Conservation (phyloP, 2,113 vertebrate genomes). For the Jacana jacana region DNA sequence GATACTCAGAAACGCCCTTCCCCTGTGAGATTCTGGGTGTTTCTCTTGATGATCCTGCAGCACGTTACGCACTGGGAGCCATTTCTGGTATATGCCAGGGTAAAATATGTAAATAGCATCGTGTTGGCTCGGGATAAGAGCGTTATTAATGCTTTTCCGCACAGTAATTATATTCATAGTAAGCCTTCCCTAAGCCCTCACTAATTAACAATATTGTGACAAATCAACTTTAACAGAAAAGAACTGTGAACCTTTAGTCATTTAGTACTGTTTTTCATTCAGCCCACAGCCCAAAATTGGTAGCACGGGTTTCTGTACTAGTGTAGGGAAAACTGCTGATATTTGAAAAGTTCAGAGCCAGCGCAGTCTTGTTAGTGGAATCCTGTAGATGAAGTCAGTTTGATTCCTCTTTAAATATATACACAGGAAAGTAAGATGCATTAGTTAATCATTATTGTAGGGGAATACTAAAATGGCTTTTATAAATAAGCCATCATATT, state of each 20-base stretch:
- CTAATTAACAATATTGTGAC: constrained; percentile 70
- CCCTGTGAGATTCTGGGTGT: background rate
- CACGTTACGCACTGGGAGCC: background rate
- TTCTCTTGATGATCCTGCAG: constrained; percentile 29
- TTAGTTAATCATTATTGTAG: constrained; percentile 25
- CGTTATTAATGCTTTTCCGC: constrained; percentile 67
- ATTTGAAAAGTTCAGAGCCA: constrained; percentile 29
- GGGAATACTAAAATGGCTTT: constrained; percentile 39
- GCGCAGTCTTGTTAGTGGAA: background rate
- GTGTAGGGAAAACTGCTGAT: constrained; percentile 12
- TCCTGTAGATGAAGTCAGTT: constrained; percentile 1
- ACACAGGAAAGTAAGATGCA: background rate
- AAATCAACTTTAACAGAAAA: constrained; percentile 69
- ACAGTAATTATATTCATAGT: constrained; percentile 72
- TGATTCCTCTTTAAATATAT: constrained; percentile 8
- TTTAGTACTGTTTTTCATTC: constrained; percentile 54
- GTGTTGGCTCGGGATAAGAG: constrained; percentile 47
- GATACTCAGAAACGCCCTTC: background rate
- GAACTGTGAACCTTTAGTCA: constrained; percentile 37
- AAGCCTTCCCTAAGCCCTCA: constrained; percentile 67
- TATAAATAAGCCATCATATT: constrained; percentile 27
- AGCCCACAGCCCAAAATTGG: constrained; percentile 7
- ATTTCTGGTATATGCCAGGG: constrained; percentile 44
- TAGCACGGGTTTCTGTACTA: background rate
- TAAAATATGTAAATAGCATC: constrained; percentile 62